Evolutionary conservation across 2,797 vertebrate species (phyloP), one percentile per base, ranked within the genome.

Genomic region (Lepus townsendii): DNA sequence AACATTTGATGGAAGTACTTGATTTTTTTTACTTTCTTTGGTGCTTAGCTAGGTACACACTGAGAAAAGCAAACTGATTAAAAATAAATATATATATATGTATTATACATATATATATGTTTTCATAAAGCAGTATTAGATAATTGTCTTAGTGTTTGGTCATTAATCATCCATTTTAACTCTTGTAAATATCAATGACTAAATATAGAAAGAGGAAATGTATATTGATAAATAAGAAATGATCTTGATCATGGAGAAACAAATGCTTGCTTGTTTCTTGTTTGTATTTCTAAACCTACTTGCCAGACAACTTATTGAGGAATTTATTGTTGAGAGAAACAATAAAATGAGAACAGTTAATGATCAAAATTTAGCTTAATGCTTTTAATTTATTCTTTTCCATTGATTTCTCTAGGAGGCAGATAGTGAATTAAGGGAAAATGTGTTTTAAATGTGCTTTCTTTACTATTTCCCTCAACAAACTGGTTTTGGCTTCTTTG

Each of bases 141-240:
- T 62, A 88, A 89, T 42, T n/a, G 75, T 54, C 38, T 77, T 50
- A 54, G 20, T 92, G 71, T 20, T 26, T 94, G 89, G 94, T 75
- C 24, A 50, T 65, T 76, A 84, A 24, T 79, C 26, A 42, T 57
- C 88, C 52, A 24, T 57, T 88, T 82, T 14, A 47, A 63, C 52
- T 83, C 20, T 77, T 85, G 38, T 77, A 94, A 94, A 85, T 71
- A 92, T 50, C 32, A 82, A 75, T 73, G 30, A 62, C 73, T 94
- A 93, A 88, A 62, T 78, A 85, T 68, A 88, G 78, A 92, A 91
- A 92, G 71, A 95, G 57, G 62, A 96, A 93, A 83, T 24, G 2
- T 38, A 54, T 90, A 84, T 87, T 94, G 84, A 82, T 94, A 94
- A 96, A 60, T 87, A 91, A 93, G 62, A 92, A 90, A 84, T 52